Evolutionary conservation across 2,113 vertebrate genomes (phyloP), one percentile per base, ranked within the genome.

Genomic region (Aplodontia rufa): DNA sequence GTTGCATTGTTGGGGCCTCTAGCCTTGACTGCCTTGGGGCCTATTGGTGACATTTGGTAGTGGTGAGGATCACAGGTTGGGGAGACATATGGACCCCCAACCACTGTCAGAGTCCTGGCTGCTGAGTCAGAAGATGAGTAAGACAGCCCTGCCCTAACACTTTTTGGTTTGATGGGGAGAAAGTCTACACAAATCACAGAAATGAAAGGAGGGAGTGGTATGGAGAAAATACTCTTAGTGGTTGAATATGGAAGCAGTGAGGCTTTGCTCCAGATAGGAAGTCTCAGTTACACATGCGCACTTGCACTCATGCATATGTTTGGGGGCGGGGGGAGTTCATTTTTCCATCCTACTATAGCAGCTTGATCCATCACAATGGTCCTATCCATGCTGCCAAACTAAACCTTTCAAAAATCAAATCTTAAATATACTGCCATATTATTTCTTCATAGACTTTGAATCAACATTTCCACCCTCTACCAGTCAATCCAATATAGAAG

Each of bases 401-500:
- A 74, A 72, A 9, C 22, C 40, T 84, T 28, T 45, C 5, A 7
- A 24, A 53, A 80, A 35, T 58, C 28, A 62, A n/a, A 53, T 53
- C 9, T 58, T 58, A 20, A 66, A 42, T 40, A 37, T 5, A 13
- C 16, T 42, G 37, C 17, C 78, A 1, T 60, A 30, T 51, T 71
- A 53, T 87, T 91, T 66, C 79, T 93, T 76, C 76, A 17, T 58
- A 92, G 60, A 47, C 84, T 94, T 92, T 62, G 68, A 74, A 68
- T 68, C 62, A 87, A 37, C 24, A 35, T 60, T 60, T 26, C 24
- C 8, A 3, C 24, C 22, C 10, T 4, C 49, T 3, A 40, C 45
- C 32, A 79, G 40, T 71, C 55, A 69, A 5, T 53, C 51, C 12
- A 72, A 55, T 30, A 24, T 28, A 58, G 26, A 87, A 90, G 3